Evolutionary conservation across 2,113 vertebrate species (phyloP), one percentile per base, ranked within the genome.

Genomic region (Heterocephalus glaber): DNA sequence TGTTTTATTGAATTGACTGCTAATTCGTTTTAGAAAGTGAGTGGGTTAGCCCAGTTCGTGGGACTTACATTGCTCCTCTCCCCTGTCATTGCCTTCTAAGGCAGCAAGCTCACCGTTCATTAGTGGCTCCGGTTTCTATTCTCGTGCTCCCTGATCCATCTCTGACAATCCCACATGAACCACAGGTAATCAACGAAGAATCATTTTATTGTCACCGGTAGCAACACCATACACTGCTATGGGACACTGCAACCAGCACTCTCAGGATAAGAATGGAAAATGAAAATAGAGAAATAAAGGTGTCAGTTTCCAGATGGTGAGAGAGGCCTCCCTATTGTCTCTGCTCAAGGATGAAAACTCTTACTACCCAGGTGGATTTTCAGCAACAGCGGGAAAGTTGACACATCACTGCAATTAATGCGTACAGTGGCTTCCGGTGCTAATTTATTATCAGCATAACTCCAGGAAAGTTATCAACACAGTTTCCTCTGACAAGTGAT

Each of bases 401-500:
- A 58, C 93, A 38, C 28, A 10, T 65, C 38, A 6, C 79, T 47
- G 52, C 81, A 92, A 84, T 49, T 54, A 94, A 86, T 7, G 58
- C 30, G 2, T 1, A 9, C 35, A 7, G 30, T n/a, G 14, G 16
- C 81, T 38, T n/a, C 13, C 24, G 30, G 77, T 80, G 95, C 80
- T 92, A 49, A 96, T 95, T 90, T 52, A 72, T 77, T 88, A 89
- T 70, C 88, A 28, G 0, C 20, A n/a, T n/a, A 90, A 70, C 95
- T 24, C 49, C 86, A 41, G 49, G 87, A 22, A 86, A 82, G 76
- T 77, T 95, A 92, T 80, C 92, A 86, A 61, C 60, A 86, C 89
- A 95, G 86, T 96, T 97, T 94, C 65, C 35, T 92, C 82, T 94
- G 88, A 96, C 74, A 90, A 95, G 83, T 89, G 96, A 95, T 41